phyloP scores from a whole-genome alignment of 2,113 vertebrate species.

The Crotalus helleri region DNA sequence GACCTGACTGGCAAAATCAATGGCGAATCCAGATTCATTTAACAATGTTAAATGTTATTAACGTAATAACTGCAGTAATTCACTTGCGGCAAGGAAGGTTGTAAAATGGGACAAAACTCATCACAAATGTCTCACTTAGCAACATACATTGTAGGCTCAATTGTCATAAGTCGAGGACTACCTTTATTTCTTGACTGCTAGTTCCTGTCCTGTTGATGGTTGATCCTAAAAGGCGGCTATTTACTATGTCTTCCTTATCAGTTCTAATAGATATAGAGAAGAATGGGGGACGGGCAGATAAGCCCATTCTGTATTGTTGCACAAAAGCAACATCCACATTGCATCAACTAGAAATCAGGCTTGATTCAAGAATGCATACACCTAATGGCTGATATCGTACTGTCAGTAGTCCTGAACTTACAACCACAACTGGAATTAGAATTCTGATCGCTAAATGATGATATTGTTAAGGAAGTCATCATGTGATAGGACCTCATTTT shows the following conservation, averaged over 20 bases:
- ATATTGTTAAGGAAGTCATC: neutral
- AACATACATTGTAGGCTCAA: neutral
- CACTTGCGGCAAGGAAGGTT: neutral
- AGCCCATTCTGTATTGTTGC: neutral
- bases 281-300: neutral
- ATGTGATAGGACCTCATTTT: too few species aligned
- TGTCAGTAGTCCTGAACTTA: neutral
- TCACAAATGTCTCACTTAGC: neutral
- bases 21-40: neutral
- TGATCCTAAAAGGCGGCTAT: neutral
- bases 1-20: neutral
- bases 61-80: neutral
- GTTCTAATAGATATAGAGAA: neutral
- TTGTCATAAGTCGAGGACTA: neutral
- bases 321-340: neutral
- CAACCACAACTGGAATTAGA: neutral
- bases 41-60: neutral
- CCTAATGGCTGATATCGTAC: neutral
- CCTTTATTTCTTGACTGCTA: neutral
- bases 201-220: neutral
- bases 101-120: neutral
- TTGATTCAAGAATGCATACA: neutral
- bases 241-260: neutral
- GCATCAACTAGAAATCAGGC: neutral
- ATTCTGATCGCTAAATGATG: neutral